phyloP scores from a whole-genome alignment of 2,888 invertebrate species.

The Meloe dianella region DNA sequence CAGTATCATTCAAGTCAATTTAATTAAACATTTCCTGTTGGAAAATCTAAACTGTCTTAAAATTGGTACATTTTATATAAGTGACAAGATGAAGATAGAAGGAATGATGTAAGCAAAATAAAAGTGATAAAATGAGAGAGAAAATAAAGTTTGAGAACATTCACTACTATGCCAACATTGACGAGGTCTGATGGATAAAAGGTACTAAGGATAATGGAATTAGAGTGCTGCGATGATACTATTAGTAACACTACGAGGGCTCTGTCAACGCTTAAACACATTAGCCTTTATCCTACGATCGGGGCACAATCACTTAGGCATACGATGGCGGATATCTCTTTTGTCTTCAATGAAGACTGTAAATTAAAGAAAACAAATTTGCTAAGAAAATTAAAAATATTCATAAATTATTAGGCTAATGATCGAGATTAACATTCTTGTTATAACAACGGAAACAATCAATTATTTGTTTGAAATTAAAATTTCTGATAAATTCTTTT shows the following conservation, averaged over 20 bases:
- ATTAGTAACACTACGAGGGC: conserved; percentile 46
- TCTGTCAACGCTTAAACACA: conserved; percentile 47
- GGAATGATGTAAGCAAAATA: background rate
- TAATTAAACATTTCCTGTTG: conserved; percentile 28
- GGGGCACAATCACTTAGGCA: conserved; percentile 29
- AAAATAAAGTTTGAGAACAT: conserved; percentile 19
- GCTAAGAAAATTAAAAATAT: no score
- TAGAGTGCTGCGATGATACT: conserved; percentile 49
- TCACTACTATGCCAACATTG: conserved; percentile 32
- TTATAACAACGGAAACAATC: background rate
- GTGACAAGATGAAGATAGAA: background rate
- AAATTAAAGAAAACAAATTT: background rate
- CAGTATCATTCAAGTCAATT: conserved; percentile 24
- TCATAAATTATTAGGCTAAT: no score
- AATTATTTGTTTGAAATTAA: no score
- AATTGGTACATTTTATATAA: conserved; percentile 22
- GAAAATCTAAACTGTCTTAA: conserved; percentile 19
- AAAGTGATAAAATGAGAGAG: background rate
- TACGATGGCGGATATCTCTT: background rate
- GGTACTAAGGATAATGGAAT: conserved; percentile 48
- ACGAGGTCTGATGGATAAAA: conserved; percentile 46
- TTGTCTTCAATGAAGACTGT: background rate
- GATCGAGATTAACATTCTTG: background rate
- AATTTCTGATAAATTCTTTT: no score
- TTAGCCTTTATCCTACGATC: conserved; percentile 43